phyloP scores from a whole-genome alignment of 2,888 invertebrate genomes.

The Tachina fera region DNA sequence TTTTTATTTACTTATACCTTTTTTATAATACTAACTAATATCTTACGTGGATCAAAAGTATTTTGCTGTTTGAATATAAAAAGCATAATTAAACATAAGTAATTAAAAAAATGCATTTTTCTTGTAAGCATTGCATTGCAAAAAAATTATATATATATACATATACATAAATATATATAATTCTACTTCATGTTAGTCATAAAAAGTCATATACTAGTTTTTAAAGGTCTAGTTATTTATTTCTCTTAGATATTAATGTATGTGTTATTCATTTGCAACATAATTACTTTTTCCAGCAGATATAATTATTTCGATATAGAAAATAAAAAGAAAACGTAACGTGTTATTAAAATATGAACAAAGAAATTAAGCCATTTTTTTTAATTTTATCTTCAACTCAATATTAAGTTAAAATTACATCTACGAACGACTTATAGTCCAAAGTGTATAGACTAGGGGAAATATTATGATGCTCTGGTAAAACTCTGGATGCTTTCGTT shows the following conservation, averaged over 20 bases:
- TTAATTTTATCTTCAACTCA: not conserved
- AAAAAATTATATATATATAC: not conserved
- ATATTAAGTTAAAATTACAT: conserved; percentile 29
- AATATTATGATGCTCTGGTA: conserved; percentile 57
- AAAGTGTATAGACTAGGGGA: conserved; percentile 58
- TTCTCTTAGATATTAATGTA: conserved; percentile 39
- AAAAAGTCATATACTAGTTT: conserved; percentile 35
- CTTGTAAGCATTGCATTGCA: conserved; percentile 38
- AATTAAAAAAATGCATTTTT: conserved; percentile 61
- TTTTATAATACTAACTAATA: conserved; percentile 22
- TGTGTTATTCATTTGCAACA: conserved; percentile 55
- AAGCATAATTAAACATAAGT: conserved; percentile 32
- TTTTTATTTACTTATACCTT: not conserved
- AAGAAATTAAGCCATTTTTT: not conserved
- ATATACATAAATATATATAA: not conserved
- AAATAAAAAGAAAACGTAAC: conserved; percentile 23
- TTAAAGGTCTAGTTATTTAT: conserved; percentile 47
- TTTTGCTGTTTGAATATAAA: conserved; percentile 7
- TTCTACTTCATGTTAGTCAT: conserved; percentile 4
- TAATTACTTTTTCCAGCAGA: conserved; percentile 31
- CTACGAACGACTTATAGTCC: conserved; percentile 64
- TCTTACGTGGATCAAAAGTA: conserved; percentile 47
- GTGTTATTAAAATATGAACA: not conserved
- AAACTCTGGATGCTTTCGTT: conserved; percentile 17
- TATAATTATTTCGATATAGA: conserved; percentile 39